Evolutionary conservation across 2,113 vertebrate species (phyloP), one percentile per base, ranked within the genome.

Genomic region (Ranitomeya variabilis): DNA sequence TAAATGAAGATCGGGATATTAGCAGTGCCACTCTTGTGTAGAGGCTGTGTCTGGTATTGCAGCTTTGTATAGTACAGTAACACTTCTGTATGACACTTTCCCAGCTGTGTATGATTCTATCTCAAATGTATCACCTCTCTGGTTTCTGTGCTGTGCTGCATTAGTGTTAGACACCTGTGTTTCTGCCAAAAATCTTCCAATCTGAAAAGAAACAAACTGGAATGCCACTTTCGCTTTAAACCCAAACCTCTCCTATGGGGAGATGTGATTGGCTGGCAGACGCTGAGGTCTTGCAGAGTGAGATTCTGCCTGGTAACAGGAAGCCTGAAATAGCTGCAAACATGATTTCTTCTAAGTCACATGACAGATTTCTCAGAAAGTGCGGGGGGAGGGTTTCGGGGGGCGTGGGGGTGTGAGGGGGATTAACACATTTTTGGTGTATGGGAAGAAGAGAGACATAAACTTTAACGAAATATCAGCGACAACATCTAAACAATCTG

Each of bases 291-390:
- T 74, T 16, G 2, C 12, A 45, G 23, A 12, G n/a, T 10, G 6
- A 51, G 60, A 57, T n/a, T 69, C 77, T 81, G 86, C 86, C 86
- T 60, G 66, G 78, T 9, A 81, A 87, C 86, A 81, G 86, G 11
- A 79, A 37, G 55, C 78, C 64, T 76, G 57, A 87, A 81, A 87
- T 87, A 87, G 86, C 51, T 19, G 1, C 19, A 9, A 52, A 15
- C 37, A 51, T 0, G 7, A 74, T 14, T 87, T 87, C 86, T 79
- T 31, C 14, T 26, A 87, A 87, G 78, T 87, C 86, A 88, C 67
- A 13, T 82, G 79, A 18, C 26, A 3, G 26, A 21, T 2, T 88
- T 88, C 67, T 74, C 79, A 82, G 86, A 88, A 88, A 74, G 6
- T 37, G 66, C 7, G 57, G 64, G n/a, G n/a, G 21, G 45, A 52